Base-by-base conservation (phyloP, 2,888 invertebrate species). In the Sinodicranocentrus sp. region DNA sequence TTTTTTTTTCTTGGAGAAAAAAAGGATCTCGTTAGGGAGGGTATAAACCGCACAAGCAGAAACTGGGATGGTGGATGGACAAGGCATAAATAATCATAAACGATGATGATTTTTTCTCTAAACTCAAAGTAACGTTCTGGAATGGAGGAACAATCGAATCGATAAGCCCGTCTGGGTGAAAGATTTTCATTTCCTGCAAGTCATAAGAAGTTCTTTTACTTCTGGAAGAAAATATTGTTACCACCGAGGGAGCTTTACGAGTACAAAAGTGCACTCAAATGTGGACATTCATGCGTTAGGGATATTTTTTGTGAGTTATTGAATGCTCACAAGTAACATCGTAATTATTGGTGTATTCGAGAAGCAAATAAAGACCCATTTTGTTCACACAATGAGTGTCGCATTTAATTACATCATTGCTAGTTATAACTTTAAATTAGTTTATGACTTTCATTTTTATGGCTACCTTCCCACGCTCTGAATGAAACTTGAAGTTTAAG, bases 21-120 rank as follows among this genome's bases (percentile, higher is more conserved):
- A 52, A 17, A 52, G n/a, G 3, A 33, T 33, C 19, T 17, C 19
- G 52, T 52, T 52, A 52, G 52, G 44, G 44, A 44, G 44, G 15
- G 2, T 1, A 8, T 44, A 44, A 63, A 75, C 75, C 75, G 65
- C 75, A 75, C 65, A 75, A 39, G 61, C 75, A 44, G 75, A 75
- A 52, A 65, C 65, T 28, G 15, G 39, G 2, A 72, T 17, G 25
- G 39, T 39, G n/a, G 43, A 72, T 48, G 17, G 43, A 67, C 39
- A 21, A 67, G n/a, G 43, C 21, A 28, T 67, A 67, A 67, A 67
- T 17, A 19, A 39, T 67, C 19, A 67, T 67, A 26, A 63, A 63
- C 21, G 28, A 63, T 28, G 6, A 13, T 52, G 52, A 43, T 15
- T 52, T 52, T 52, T 52, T 17, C 13, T 43, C 8, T 13, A 43